Conservation (phyloP, 35 echinoderm and acorn worm species). For the Lytechinus variegatus region DNA sequence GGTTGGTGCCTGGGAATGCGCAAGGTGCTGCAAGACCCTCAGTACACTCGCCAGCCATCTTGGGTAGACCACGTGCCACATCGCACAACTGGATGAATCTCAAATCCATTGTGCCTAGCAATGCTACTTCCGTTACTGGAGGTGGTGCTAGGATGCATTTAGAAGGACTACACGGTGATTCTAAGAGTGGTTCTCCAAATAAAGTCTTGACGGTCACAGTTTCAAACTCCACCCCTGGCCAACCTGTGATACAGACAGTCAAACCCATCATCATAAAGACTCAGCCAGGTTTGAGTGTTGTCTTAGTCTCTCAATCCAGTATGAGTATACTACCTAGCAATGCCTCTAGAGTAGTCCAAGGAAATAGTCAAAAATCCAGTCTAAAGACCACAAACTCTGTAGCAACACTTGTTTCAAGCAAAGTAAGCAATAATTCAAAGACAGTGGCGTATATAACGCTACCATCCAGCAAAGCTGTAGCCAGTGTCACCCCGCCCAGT, state of each 20-base stretch:
- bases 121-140: conserved; percentile 73
- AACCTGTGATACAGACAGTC: conserved; percentile 77
- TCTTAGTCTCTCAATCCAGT: conserved; percentile 78
- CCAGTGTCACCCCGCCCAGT: conserved; percentile 44
- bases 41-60: conserved; percentile 72
- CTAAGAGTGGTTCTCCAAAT: conserved; percentile 32
- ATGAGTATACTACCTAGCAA: conserved; percentile 62
- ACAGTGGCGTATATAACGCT: conserved; percentile 38
- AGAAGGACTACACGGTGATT: conserved; percentile 29
- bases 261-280: conserved; percentile 88
- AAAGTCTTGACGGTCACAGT: conserved; percentile 61
- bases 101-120: conserved; percentile 91
- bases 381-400: conserved; percentile 52
- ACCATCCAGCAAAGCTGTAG: conserved; percentile 37
- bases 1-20: conserved; percentile 43
- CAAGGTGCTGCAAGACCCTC: conserved; percentile 59
- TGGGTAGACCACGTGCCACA: conserved; percentile 60
- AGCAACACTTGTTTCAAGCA: conserved; percentile 33
- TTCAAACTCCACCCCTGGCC: conserved; percentile 49
- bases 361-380: neutral
- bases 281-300: conserved; percentile 81
- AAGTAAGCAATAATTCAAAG: conserved; percentile 53
- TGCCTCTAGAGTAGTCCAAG: neutral
- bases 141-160: conserved; percentile 27
- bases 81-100: conserved; percentile 80